phyloP scores from a whole-genome alignment of 2,888 invertebrate genomes.

The Athrips mouffetella region DNA sequence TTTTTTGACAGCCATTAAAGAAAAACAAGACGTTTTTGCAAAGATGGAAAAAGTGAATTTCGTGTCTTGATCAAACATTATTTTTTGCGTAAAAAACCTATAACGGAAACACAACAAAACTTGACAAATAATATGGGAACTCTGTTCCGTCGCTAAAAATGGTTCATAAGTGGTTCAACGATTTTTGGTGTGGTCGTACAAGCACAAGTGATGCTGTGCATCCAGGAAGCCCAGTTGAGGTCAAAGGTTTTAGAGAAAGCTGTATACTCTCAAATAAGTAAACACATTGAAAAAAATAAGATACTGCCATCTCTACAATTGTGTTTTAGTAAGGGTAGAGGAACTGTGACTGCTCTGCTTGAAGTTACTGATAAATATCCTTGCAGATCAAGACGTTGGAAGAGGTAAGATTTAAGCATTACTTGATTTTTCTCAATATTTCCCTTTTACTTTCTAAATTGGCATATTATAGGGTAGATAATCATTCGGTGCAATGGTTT shows the following conservation, averaged over 20 bases:
- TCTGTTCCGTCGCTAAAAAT: too few relatives aligned
- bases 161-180: neutral
- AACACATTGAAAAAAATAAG: neutral
- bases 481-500: too few relatives aligned
- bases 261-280: neutral
- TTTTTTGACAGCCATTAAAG: too few relatives aligned
- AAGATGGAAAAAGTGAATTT: too few relatives aligned
- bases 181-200: neutral
- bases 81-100: too few relatives aligned
- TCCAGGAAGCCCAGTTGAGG: neutral
- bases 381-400: neutral
- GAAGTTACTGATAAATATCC: constrained; percentile 3
- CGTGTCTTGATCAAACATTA: too few relatives aligned
- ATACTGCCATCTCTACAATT: constrained; percentile 2
- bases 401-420: neutral
- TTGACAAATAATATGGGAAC: too few relatives aligned
- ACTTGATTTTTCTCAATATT: neutral
- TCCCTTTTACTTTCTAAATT: neutral
- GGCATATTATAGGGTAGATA: neutral
- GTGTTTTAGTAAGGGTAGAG: neutral
- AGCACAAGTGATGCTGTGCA: neutral
- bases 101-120: too few relatives aligned
- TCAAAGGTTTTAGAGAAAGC: neutral
- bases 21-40: too few relatives aligned
- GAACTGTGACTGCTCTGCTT: neutral